Conservation (phyloP, 2,888 invertebrate species). For the Brachyptera risi region DNA sequence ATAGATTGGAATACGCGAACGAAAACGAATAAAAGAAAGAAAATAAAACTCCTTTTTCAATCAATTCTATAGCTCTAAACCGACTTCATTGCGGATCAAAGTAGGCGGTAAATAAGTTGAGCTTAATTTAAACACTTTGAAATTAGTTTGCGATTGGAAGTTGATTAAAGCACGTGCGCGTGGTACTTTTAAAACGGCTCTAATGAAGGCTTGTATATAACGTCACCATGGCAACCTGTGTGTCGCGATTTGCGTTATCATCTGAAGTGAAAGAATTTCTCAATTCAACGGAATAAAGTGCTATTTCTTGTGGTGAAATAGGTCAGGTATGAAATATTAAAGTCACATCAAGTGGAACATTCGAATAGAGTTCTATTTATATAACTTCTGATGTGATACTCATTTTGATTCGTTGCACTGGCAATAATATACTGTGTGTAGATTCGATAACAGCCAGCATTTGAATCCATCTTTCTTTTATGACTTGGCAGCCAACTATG, state of each 20-base stretch:
- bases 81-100: constrained; percentile 1
- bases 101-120: constrained; percentile 18
- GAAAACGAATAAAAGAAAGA: not conserved
- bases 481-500: constrained; percentile 5
- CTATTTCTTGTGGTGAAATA: constrained; percentile 4
- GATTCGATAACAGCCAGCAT: too few relatives aligned
- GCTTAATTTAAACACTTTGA: constrained; percentile 19
- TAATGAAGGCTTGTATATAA: not conserved
- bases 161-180: constrained; percentile 15
- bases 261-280: not conserved
- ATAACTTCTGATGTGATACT: not conserved
- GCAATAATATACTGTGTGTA: too few relatives aligned
- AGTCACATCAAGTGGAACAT: constrained; percentile 15
- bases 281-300: not conserved
- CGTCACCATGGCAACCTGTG: not conserved
- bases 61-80: not conserved
- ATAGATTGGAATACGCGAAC: not conserved
- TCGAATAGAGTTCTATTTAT: constrained; percentile 5
- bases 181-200: not conserved
- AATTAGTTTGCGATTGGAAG: constrained; percentile 17
- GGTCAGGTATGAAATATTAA: constrained; percentile 14
- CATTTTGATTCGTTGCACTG: constrained; percentile 5
- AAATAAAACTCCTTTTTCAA: constrained; percentile 18
- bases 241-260: not conserved
- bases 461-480: too few relatives aligned